A percentile compares a stretch with the other conserved stretches of the same genome.
These are phyloP conservation scores for Zaprionus bogoriensis DNA, from an alignment of 2,888 invertebrate species.

Conservation along the genomic window DNA sequence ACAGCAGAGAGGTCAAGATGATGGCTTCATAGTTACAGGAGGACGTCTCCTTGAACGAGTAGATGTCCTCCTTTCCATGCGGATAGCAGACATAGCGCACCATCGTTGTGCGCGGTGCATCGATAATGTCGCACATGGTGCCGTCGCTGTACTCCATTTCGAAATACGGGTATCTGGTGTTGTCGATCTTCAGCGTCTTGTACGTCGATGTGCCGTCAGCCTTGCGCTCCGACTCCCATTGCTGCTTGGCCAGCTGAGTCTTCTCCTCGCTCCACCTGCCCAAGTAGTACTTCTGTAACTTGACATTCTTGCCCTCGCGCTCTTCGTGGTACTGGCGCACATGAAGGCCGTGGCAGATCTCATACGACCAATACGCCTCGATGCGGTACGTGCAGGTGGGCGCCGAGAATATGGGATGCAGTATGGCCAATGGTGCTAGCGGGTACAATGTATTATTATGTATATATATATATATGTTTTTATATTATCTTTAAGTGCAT, in stretches of 20 bases:
- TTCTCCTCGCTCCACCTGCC: constrained; percentile 90
- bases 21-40: constrained; percentile 97
- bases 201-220: constrained; percentile 84
- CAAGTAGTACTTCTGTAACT: constrained; percentile 92
- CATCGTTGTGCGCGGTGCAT: constrained; percentile 90
- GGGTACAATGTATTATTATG: not conserved
- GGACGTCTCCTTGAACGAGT: constrained; percentile 95
- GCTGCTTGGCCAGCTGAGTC: constrained; percentile 85
- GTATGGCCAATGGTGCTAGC: constrained; percentile 88
- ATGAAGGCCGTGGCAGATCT: constrained; percentile 95
- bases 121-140: constrained; percentile 95
- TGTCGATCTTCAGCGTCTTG: constrained; percentile 91
- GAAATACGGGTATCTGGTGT: constrained; percentile 93
- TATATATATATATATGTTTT: too few species aligned
- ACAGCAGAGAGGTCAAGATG: constrained; percentile 93
- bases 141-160: constrained; percentile 94
- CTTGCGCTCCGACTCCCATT: constrained; percentile 84
- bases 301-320: constrained; percentile 92
- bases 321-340: constrained; percentile 98
- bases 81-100: constrained; percentile 95
- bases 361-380: constrained; percentile 98
- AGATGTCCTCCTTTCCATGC: constrained; percentile 95
- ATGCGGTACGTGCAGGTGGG: constrained; percentile 92
- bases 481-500: too few species aligned
- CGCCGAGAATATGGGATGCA: constrained; percentile 90